These are phyloP conservation scores for Carollia perspicillata DNA, from an alignment of 2,113 vertebrate species.

Conservation along the genomic window DNA sequence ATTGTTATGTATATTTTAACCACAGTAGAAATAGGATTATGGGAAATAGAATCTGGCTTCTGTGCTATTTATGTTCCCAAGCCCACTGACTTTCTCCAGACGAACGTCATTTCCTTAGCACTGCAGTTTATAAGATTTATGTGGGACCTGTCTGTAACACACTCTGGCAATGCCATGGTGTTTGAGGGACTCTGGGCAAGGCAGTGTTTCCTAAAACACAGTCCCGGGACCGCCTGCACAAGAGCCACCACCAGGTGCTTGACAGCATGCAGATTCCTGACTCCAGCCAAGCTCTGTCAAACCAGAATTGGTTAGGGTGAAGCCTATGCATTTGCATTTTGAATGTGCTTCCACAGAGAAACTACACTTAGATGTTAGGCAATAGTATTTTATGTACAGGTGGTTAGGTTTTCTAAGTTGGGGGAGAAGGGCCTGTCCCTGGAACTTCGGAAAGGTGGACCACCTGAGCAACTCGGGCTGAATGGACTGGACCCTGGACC, in stretches of 20 bases:
- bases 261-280: not conserved
- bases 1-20: not conserved
- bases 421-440: not conserved
- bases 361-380: not conserved
- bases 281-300: not conserved
- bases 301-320: not conserved
- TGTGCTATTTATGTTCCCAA: not conserved
- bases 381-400: not conserved
- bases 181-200: not conserved
- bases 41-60: not conserved
- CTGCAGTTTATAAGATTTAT: not conserved
- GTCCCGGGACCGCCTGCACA: not conserved
- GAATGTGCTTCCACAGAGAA: constrained; percentile 23
- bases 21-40: not conserved
- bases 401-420: not conserved
- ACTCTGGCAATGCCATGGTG: not conserved
- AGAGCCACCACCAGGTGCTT: not conserved
- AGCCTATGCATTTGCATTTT: not conserved
- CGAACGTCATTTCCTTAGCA: not conserved
- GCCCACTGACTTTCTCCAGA: not conserved
- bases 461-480: not conserved
- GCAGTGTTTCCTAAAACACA: not conserved
- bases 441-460: not conserved
- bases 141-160: not conserved
- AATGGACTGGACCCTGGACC: not conserved